These are phyloP conservation scores for Trinorchestia longiramus DNA, from an alignment of 1,140 invertebrate genomes.

Conservation along the genomic window DNA sequence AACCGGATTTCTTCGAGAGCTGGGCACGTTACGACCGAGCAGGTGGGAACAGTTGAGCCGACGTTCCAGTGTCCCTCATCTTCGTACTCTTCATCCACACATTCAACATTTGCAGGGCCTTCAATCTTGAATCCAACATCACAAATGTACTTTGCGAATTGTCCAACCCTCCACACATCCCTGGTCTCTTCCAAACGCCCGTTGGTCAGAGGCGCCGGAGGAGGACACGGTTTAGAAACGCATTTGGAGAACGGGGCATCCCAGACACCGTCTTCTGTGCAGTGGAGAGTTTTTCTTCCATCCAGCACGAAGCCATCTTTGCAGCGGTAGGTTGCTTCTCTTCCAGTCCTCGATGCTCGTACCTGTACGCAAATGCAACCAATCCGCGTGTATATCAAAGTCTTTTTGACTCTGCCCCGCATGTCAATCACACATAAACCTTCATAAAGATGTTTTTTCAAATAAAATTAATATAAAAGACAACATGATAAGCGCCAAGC, in stretches of 20 bases:
- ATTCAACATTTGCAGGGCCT: neutral
- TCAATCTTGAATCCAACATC: constrained; percentile 58
- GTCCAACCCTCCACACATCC: constrained; percentile 63
- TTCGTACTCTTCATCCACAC: neutral
- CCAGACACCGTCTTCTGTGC: constrained; percentile 68
- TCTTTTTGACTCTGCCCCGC: no score
- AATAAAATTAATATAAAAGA: no score
- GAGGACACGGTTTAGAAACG: constrained; percentile 65
- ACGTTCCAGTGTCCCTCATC: constrained; percentile 52
- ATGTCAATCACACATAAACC: no score
- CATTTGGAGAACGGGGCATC: constrained; percentile 67
- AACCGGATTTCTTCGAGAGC: constrained; percentile 18
- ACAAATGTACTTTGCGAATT: constrained; percentile 58
- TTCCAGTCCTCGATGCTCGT: constrained; percentile 55
- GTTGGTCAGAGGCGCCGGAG: constrained; percentile 65
- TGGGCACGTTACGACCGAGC: constrained; percentile 38
- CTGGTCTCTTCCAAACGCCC: constrained; percentile 65
- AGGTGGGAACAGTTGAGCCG: neutral
- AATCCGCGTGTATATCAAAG: no score
- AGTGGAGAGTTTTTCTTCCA: constrained; percentile 67
- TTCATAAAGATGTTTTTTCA: no score
- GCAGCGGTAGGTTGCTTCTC: constrained; percentile 67
- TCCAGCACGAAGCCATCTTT: constrained; percentile 68
- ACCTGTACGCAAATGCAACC: constrained; percentile 55
- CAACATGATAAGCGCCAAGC: no score